Percentiles rank a stretch among this genome's conserved stretches.
Conservation (phyloP, 1,140 invertebrate genomes). For the Tribolium castaneum region DNA sequence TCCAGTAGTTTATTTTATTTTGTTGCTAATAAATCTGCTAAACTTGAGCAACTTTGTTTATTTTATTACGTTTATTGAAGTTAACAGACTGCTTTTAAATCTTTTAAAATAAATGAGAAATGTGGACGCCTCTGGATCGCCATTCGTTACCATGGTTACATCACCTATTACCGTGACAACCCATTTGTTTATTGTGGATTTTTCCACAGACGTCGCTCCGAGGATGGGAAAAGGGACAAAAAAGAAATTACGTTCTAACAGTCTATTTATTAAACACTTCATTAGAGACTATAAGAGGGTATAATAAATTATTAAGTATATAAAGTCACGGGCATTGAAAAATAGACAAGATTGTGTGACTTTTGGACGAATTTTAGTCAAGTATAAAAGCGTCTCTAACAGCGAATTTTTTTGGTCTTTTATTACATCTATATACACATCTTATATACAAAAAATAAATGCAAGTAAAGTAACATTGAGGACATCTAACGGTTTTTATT, state of each 20-base stretch:
- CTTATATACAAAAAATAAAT: background rate
- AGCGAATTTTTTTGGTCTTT: background rate
- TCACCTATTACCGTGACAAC: no score
- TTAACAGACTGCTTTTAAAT: no score
- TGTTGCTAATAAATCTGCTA: no score
- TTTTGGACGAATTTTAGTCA: background rate
- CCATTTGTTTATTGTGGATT: background rate
- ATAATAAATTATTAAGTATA: background rate
- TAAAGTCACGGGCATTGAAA: background rate
- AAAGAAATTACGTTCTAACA: background rate
- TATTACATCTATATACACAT: background rate
- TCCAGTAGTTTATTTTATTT: no score
- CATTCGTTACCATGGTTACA: no score
- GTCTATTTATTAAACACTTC: background rate
- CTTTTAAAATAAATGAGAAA: no score
- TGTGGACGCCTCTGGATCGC: no score
- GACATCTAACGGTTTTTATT: background rate
- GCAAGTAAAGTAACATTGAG: background rate
- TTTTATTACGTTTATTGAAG: no score
- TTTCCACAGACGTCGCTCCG: background rate
- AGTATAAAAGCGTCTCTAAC: background rate
- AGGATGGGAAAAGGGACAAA: background rate
- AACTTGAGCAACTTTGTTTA: no score
- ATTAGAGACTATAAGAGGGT: background rate
- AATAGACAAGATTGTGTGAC: background rate